Base-by-base conservation (phyloP, 2,888 invertebrate genomes). In the Eristalis tenax region DNA sequence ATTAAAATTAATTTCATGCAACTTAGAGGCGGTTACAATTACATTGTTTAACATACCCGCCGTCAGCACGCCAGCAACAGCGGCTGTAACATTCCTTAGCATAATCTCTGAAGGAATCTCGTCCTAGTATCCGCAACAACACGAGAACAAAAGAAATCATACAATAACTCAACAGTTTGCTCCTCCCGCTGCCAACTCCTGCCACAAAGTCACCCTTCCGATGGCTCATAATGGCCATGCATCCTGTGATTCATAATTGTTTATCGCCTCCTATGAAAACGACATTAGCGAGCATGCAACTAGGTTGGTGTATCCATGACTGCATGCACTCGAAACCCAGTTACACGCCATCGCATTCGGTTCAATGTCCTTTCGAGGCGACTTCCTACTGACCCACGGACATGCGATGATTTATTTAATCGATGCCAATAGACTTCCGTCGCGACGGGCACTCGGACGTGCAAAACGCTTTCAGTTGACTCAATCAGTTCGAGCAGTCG, bases 381-480 rank as follows among this genome's bases (percentile, higher is more conserved):
- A 70, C 6, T 28, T 5, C 18, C 22, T 3, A 32, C 59, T 56
- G 82, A 50, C 77, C 82, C 23, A 3, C 32, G 69, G 78, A 59
- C 86, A 86, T 66, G 86, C 86, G 38, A 86, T 82, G 74, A 70
- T 70, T 74, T 70, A 65, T 74, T 69, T 74, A 86, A 82, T 82
- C 86, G 68, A 82, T 82, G 74, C 63, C 71, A n/a, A 73, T 23
- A 75, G 23, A 5, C 13, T 38, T 5, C 8, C 32, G 32, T 13
- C 26, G 11, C 23, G 40, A n/a, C 10, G 59, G 68, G 28, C 61
- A 57, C 56, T 32, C 18, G 10, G 32, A 23, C 22, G 43, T 63
- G 77, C 50, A 71, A 81, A 85, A 57, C 81, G 76, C 22, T 73
- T 74, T 23, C 28, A 32, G 73, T 69, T 77, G 69, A 50, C 70